These are phyloP conservation scores for Drosophila nigricruria DNA, from an alignment of 2,888 invertebrate species.

Conservation along the genomic window DNA sequence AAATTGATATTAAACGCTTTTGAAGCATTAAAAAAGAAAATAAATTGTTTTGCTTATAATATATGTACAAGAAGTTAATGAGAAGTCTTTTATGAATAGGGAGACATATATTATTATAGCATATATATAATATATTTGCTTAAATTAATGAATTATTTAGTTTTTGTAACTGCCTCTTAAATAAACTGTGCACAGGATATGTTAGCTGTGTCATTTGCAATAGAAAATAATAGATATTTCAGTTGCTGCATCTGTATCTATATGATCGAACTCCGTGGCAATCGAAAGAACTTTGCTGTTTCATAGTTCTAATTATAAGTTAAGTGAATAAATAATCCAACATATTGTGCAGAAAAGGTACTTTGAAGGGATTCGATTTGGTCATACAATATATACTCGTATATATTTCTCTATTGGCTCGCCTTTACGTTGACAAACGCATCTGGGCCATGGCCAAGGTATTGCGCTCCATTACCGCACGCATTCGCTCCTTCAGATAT, in stretches of 20 bases:
- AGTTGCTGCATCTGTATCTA: neutral
- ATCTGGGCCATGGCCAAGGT: conserved; percentile 54
- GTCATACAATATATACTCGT: conserved; percentile 16
- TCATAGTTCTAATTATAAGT: conserved; percentile 24
- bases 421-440: conserved; percentile 61
- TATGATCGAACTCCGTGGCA: conserved; percentile 31
- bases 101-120: neutral
- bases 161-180: too few species aligned
- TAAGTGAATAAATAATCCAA: conserved; percentile 57
- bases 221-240: neutral
- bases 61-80: conserved; percentile 4
- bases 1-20: neutral
- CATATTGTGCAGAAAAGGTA: conserved; percentile 69
- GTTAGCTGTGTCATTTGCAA: neutral
- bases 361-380: conserved; percentile 57
- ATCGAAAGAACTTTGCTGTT: conserved; percentile 12
- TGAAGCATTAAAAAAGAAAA: neutral
- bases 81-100: neutral
- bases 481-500: conserved; percentile 83
- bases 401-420: neutral
- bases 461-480: conserved; percentile 64
- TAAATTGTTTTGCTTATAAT: neutral
- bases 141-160: neutral
- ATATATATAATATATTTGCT: neutral
- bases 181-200: neutral